Percentiles rank a stretch among this genome's conserved stretches.
These are phyloP conservation scores for Melieria omissa DNA, from an alignment of 2,888 invertebrate species.

Conservation along the genomic window DNA sequence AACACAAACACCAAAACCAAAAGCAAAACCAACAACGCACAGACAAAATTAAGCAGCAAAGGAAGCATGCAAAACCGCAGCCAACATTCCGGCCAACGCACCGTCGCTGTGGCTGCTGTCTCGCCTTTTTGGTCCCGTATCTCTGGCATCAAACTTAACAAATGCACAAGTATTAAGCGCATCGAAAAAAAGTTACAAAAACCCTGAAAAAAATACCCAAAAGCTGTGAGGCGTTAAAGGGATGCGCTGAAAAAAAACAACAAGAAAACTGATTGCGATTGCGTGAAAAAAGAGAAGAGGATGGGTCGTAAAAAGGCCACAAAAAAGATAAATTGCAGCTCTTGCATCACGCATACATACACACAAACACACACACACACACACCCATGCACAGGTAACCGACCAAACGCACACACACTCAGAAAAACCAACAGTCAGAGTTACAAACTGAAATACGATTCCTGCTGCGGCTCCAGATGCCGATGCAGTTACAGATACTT, in stretches of 20 bases:
- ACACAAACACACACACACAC: conserved; percentile 21
- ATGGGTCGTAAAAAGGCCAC: conserved; percentile 59
- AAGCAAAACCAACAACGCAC: background rate
- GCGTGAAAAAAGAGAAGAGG: background rate
- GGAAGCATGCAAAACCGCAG: too few relatives aligned
- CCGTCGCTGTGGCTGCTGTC: conserved; percentile 2
- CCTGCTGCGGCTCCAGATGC: background rate
- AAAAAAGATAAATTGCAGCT: conserved; percentile 64
- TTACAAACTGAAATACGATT: background rate
- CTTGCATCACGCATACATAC: conserved; percentile 46
- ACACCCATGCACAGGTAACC: conserved; percentile 2
- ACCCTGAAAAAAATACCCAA: conserved; percentile 29
- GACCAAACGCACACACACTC: background rate
- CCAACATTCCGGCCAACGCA: background rate
- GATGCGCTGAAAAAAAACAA: conserved; percentile 29
- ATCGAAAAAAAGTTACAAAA: conserved; percentile 33
- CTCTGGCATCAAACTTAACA: conserved; percentile 57
- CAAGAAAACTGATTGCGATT: background rate
- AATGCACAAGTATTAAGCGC: conserved; percentile 54
- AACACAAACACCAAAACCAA: background rate
- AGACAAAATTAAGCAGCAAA: background rate
- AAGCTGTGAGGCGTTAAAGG: conserved; percentile 34
- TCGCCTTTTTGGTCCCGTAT: conserved; percentile 47
- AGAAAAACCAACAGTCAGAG: background rate
- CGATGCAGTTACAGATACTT: background rate